phyloP scores from a whole-genome alignment of 2,113 vertebrate genomes.

The Antidorcas marsupialis region DNA sequence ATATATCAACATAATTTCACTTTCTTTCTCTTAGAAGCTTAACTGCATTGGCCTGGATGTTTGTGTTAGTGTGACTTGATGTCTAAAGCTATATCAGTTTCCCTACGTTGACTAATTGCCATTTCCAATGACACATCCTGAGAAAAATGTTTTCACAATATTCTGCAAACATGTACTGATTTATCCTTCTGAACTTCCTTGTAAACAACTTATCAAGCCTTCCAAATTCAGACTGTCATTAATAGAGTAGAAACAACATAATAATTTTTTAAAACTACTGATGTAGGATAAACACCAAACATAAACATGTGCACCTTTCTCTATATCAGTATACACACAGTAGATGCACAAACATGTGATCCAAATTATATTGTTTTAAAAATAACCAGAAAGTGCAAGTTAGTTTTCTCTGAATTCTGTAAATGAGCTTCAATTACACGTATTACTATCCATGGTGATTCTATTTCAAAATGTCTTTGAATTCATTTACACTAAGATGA shows the following conservation, averaged over 20 bases:
- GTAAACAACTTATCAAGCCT: conserved; percentile 76
- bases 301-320: conserved; percentile 36
- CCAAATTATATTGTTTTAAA: conserved; percentile 42
- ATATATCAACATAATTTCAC: not conserved
- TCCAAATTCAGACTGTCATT: conserved; percentile 72
- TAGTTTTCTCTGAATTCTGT: conserved; percentile 27
- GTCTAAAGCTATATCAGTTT: conserved; percentile 39
- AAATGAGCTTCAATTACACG: conserved; percentile 30
- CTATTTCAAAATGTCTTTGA: conserved; percentile 34
- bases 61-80: conserved; percentile 40
- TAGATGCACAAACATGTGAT: conserved; percentile 12
- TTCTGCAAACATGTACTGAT: conserved; percentile 68
- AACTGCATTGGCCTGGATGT: conserved; percentile 30
- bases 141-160: conserved; percentile 71
- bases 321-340: not conserved
- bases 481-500: conserved; percentile 16
- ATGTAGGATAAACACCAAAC: conserved; percentile 59
- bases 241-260: conserved; percentile 60
- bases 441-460: conserved; percentile 31
- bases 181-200: conserved; percentile 68
- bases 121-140: conserved; percentile 50
- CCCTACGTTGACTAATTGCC: conserved; percentile 62
- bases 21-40: not conserved
- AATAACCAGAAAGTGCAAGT: conserved; percentile 21
- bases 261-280: conserved; percentile 65